A percentile compares a stretch with the other conserved stretches of the same genome.
These are phyloP conservation scores for Clepsis dumicolana DNA, from an alignment of 2,888 invertebrate species.

Conservation along the genomic window DNA sequence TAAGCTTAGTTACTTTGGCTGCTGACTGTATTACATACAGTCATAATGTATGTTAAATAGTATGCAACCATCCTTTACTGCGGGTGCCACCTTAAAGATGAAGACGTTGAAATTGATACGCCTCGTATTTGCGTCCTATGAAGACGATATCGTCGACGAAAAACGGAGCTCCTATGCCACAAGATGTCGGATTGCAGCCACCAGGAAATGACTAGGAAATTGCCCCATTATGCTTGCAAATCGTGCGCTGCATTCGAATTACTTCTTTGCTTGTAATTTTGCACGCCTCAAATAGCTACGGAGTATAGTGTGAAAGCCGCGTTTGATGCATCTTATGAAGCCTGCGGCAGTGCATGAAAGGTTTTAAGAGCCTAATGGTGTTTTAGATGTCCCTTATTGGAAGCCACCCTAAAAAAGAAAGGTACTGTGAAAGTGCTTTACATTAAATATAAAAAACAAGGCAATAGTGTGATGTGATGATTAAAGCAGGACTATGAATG, in stretches of 20 bases:
- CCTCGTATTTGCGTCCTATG: slow-evolving; percentile 29
- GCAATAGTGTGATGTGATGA: too few relatives aligned
- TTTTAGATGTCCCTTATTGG: neutral
- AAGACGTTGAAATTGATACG: slow-evolving; percentile 23
- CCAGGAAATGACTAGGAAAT: slow-evolving; percentile 82
- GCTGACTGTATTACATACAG: too few relatives aligned
- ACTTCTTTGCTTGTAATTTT: slow-evolving; percentile 80
- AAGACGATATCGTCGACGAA: slow-evolving; percentile 41
- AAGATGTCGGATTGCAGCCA: slow-evolving; percentile 78
- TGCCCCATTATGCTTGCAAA: slow-evolving; percentile 82
- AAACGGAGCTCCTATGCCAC: slow-evolving; percentile 57
- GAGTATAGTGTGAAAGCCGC: slow-evolving; percentile 30
- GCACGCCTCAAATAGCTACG: slow-evolving; percentile 59
- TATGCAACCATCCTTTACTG: neutral
- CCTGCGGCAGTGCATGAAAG: neutral
- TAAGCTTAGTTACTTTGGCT: too few relatives aligned
- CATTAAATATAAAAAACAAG: too few relatives aligned
- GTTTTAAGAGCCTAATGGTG: slow-evolving; percentile 6
- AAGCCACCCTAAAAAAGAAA: neutral
- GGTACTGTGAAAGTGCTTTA: neutral
- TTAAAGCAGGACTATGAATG: too few relatives aligned
- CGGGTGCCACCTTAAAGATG: slow-evolving; percentile 6
- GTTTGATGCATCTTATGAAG: slow-evolving; percentile 15
- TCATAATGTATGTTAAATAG: too few relatives aligned
- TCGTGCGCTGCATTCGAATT: slow-evolving; percentile 83